Conservation (phyloP, 2,113 vertebrate genomes). For the Varanus salvator region DNA sequence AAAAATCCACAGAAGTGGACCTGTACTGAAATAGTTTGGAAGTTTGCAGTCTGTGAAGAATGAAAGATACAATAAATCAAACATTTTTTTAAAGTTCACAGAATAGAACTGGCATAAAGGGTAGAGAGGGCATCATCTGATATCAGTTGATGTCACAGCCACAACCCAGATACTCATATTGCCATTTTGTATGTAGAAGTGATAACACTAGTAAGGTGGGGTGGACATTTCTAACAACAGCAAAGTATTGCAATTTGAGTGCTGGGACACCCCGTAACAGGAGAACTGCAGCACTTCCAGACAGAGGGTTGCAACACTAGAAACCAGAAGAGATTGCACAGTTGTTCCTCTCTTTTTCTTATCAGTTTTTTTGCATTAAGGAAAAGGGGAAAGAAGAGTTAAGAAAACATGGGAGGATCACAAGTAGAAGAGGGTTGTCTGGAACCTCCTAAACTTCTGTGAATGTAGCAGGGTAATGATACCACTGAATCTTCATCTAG, state of each 20-base stretch:
- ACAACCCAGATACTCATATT: background rate
- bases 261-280: background rate
- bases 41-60: background rate
- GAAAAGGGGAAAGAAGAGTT: no score
- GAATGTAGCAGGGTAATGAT: no score
- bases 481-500: no score
- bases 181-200: background rate
- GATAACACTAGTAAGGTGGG: background rate
- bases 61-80: background rate
- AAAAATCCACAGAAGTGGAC: background rate
- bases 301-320: no score
- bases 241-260: background rate
- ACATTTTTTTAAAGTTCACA: background rate
- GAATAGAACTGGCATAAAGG: background rate
- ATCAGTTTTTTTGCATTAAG: no score
- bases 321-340: no score
- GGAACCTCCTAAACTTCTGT: no score
- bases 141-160: background rate
- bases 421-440: no score
- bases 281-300: background rate
- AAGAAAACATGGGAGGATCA: no score
- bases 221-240: background rate
- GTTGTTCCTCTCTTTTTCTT: no score
- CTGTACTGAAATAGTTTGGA: background rate
- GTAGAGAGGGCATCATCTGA: background rate